Percentiles rank a stretch among this genome's conserved stretches.
phyloP scores from a whole-genome alignment of 2,797 vertebrate species.

The Kryptolebias ocellatus region DNA sequence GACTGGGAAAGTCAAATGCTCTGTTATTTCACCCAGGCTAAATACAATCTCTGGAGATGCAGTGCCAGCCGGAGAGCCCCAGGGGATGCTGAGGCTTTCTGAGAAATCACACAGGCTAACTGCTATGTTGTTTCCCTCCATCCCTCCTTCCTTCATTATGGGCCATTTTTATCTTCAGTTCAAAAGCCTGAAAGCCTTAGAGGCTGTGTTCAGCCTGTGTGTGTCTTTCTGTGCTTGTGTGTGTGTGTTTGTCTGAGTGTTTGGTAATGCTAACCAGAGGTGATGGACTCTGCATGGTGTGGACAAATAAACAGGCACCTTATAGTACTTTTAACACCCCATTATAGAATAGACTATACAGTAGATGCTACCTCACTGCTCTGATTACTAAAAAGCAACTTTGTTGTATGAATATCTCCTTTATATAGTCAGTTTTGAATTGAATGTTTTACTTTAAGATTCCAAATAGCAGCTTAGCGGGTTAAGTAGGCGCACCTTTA shows the following conservation, averaged over 20 bases:
- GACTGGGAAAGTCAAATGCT: constrained; percentile 56
- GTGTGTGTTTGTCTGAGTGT: constrained; percentile 29
- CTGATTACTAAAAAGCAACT: constrained; percentile 35
- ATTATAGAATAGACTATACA: constrained; percentile 13
- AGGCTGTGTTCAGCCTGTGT: constrained; percentile 19
- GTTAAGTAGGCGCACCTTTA: too few relatives aligned
- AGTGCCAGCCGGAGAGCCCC: constrained; percentile 43
- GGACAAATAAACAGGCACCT: constrained; percentile 33
- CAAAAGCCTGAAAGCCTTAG: constrained; percentile 25
- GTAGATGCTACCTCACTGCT: constrained; percentile 29
- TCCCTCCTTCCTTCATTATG: constrained; percentile 44
- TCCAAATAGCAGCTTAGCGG: neutral
- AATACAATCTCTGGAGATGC: constrained; percentile 55
- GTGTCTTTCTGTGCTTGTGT: constrained; percentile 21
- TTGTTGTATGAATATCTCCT: constrained; percentile 43
- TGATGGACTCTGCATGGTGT: constrained; percentile 31
- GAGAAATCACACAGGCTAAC: constrained; percentile 52
- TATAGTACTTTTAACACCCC: constrained; percentile 36
- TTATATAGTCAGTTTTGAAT: constrained; percentile 25
- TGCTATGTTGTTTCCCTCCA: constrained; percentile 26
- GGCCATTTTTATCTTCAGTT: constrained; percentile 34
- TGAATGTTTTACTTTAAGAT: neutral
- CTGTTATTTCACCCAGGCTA: constrained; percentile 50
- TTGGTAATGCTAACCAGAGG: constrained; percentile 33
- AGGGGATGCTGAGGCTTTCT: constrained; percentile 35